Conservation (phyloP, 2,797 vertebrate species). For the Pristis pectinata region DNA sequence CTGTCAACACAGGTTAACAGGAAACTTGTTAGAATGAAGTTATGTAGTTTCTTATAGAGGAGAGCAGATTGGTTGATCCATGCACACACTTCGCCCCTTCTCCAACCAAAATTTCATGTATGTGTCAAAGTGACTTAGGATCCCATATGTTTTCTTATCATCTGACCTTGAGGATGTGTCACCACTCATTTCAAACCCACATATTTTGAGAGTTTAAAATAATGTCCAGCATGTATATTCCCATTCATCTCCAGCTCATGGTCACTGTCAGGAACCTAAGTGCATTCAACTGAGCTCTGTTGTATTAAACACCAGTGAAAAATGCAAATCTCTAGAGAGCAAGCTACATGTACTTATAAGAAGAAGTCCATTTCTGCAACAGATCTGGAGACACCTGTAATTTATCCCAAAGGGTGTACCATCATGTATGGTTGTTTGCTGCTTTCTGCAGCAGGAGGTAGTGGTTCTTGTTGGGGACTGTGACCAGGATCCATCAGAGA, state of each 20-base stretch:
- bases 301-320: not conserved
- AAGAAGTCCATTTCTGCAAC: not conserved
- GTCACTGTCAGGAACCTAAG: not conserved
- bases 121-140: not conserved
- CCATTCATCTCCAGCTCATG: not conserved
- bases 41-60: not conserved
- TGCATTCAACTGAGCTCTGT: not conserved
- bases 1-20: too few species aligned
- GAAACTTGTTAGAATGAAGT: too few species aligned
- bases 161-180: too few species aligned
- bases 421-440: not conserved
- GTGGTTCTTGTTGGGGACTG: too few species aligned
- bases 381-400: not conserved
- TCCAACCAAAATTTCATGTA: not conserved
- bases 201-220: not conserved
- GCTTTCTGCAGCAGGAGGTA: too few species aligned
- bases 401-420: not conserved
- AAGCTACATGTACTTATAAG: not conserved
- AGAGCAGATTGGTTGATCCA: too few species aligned
- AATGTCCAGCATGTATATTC: not conserved
- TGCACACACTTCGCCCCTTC: too few species aligned
- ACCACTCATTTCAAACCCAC: too few species aligned
- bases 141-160: too few species aligned
- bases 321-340: not conserved
- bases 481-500: too few species aligned